Evolutionary conservation across 30 jellyfish, hydroid and myxozoan species (phyloP).

Genomic region (Turritopsis dohrnii): DNA sequence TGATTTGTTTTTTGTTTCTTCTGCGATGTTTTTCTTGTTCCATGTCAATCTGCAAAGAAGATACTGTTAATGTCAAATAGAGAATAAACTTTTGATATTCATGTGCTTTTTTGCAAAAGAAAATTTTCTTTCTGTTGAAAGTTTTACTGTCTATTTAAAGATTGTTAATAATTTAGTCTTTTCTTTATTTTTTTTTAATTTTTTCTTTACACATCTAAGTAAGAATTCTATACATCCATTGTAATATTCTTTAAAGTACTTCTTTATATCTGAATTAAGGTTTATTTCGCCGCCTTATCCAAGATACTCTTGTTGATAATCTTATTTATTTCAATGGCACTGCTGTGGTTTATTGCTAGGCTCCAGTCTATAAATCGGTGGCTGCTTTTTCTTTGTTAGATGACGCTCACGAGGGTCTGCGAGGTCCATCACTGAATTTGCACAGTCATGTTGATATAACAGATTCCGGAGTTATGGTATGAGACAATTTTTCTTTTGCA

Average conservation of each 20-base stretch:
- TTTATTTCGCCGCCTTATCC: neutral
- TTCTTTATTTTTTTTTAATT: neutral
- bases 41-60: neutral
- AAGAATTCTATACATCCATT: neutral
- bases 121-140: neutral
- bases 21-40: neutral
- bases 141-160: neutral
- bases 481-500: neutral
- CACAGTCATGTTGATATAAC: constrained; percentile 22
- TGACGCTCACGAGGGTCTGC: constrained; percentile 14
- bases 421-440: constrained; percentile 20
- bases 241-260: neutral
- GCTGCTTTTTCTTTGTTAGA: neutral
- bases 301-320: neutral
- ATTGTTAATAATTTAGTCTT: neutral
- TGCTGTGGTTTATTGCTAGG: neutral
- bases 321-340: neutral
- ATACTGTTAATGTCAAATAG: neutral
- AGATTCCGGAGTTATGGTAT: constrained; percentile 30
- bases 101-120: neutral
- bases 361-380: neutral
- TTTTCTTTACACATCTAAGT: neutral
- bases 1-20: no score
- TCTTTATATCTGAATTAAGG: neutral
- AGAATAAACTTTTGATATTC: neutral